phyloP scores from a whole-genome alignment of 2,113 vertebrate genomes.

The Amblyopsis rosae region DNA sequence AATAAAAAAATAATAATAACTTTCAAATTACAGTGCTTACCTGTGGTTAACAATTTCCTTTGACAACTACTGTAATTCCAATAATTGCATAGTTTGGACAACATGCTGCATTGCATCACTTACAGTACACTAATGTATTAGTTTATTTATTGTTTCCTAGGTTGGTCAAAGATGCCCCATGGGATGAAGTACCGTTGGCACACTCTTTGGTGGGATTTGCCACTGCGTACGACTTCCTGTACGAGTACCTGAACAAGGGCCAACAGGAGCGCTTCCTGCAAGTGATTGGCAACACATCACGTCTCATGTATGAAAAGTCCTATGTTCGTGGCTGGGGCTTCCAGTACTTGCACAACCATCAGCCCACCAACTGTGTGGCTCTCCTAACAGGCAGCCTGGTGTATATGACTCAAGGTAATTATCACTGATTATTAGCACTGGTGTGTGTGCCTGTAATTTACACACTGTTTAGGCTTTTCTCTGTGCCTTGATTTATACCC shows the following conservation, averaged over 20 bases:
- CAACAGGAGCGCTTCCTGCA: constrained; percentile 94
- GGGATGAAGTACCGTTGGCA: constrained; percentile 96
- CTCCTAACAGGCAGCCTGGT: constrained; percentile 92
- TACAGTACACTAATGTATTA: neutral
- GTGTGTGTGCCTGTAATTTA: too few species aligned
- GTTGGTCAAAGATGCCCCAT: constrained; percentile 96
- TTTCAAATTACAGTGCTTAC: too few species aligned
- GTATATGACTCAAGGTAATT: constrained; percentile 95
- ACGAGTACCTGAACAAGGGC: constrained; percentile 86
- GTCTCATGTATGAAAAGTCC: constrained; percentile 95
- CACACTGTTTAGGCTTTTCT: too few species aligned
- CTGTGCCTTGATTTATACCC: too few species aligned
- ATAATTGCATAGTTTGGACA: too few species aligned
- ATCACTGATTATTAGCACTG: neutral
- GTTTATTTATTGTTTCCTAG: constrained; percentile 70
- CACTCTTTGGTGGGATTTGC: constrained; percentile 97
- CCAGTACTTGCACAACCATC: constrained; percentile 98
- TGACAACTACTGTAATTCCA: too few species aligned
- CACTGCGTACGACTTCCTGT: constrained; percentile 96
- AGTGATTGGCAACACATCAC: constrained; percentile 91
- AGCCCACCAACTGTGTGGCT: constrained; percentile 98
- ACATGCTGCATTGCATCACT: neutral
- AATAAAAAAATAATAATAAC: too few species aligned
- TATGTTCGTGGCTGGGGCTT: constrained; percentile 95
- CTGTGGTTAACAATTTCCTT: too few species aligned